Evolutionary conservation across 2,888 invertebrate species (phyloP), one percentile per base, ranked within the genome.

Genomic region (Troides aeacus): DNA sequence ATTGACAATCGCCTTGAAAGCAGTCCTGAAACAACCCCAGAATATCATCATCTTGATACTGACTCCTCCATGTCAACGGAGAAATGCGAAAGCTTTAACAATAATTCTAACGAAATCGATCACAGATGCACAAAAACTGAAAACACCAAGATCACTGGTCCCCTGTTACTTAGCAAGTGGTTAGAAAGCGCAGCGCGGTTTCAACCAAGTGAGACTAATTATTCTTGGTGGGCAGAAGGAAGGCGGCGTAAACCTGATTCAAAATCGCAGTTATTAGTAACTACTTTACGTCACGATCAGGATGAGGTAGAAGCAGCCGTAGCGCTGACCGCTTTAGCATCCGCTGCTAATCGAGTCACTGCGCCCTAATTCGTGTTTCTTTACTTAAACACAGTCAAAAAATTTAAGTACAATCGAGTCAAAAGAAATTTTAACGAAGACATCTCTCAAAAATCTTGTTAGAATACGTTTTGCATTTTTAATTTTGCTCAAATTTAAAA

Each of bases 251-350:
- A 84, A 72, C 74, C 80, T 18, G 89, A 88, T n/a, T 65, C 76
- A 18, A 78, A 77, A 71, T 64, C 74, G 17, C 87, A 83, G 68
- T 72, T 85, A 74, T 72, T 88, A 62, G 68, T 88, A 70, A 87
- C 84, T 58, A 80, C 84, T 1, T 67, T 77, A 60, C 82, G 85
- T 66, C 95, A 96, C 81, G 95, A 95, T 67, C 93, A 94, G 76
- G 96, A 96, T 79, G 96, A 96, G 81, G 91, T 96, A 30, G 96
- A 96, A 80, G 96, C 96, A 0, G 96, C 96, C 0, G 95, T 96
- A 73, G 96, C 96, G 0, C 87, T 96, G 10, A 96, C 96, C 1
- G 94, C 94, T 66, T 85, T 96, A 72, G 95, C 96, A 2, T 88
- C 93, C 39, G 88, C 89, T 7, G 79, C 86, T 7, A 84, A 78